Conservation (phyloP, 2,113 vertebrate species). For the Chelonoidis abingdonii region DNA sequence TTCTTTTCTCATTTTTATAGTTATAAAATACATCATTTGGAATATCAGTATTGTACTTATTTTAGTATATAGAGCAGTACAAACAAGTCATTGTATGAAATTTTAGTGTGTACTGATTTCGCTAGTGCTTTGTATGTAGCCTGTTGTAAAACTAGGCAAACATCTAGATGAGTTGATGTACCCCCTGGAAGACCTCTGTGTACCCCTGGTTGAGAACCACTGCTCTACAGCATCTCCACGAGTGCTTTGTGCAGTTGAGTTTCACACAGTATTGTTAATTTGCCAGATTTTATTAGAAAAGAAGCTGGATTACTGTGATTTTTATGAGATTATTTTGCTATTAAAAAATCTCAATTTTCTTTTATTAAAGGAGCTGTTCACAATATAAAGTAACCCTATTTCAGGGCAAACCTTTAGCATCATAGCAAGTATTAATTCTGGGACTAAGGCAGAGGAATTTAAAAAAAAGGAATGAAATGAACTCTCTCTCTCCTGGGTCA, state of each 20-base stretch:
- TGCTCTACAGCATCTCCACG: not conserved
- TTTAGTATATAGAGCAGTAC: too few relatives aligned
- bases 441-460: not conserved
- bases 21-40: too few relatives aligned
- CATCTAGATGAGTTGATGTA: too few relatives aligned
- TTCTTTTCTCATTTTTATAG: not conserved
- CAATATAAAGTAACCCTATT: not conserved
- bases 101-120: too few relatives aligned
- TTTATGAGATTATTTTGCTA: not conserved
- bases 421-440: not conserved
- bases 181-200: too few relatives aligned
- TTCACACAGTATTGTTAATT: not conserved
- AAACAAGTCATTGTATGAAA: too few relatives aligned
- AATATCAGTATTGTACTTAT: too few relatives aligned
- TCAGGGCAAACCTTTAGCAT: not conserved
- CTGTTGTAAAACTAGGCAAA: too few relatives aligned
- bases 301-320: too few relatives aligned
- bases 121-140: too few relatives aligned
- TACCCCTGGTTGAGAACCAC: too few relatives aligned
- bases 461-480: not conserved
- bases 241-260: not conserved
- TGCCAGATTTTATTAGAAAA: not conserved
- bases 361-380: not conserved
- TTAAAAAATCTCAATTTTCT: not conserved
- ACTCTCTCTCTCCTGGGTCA: not conserved